These are phyloP conservation scores for Dione vanillae DNA, from an alignment of 2,888 invertebrate species.

Conservation along the genomic window DNA sequence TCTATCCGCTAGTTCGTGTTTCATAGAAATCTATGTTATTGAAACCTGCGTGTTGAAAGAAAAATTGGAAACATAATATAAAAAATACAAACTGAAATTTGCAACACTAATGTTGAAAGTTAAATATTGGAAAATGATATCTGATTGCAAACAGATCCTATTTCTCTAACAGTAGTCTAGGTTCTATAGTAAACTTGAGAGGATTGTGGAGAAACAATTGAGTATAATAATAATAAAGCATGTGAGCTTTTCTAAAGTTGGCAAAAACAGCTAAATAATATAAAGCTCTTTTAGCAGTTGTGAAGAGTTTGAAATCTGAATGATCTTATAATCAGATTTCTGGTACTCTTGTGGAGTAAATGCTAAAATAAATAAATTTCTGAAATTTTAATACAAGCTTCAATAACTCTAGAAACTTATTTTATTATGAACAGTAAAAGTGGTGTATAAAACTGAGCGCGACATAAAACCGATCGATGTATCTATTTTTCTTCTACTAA, in stretches of 20 bases:
- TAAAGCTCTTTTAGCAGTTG: not conserved
- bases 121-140: too few species aligned
- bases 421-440: conserved; percentile 21
- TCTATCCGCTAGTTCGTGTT: conserved; percentile 54
- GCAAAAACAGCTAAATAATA: not conserved
- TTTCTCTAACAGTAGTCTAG: too few species aligned
- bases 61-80: conserved; percentile 8
- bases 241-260: not conserved
- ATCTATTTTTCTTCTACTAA: conserved; percentile 47
- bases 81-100: not conserved
- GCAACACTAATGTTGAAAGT: too few species aligned
- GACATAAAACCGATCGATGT: conserved; percentile 24
- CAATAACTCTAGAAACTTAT: conserved; percentile 13
- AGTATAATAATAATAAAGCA: not conserved
- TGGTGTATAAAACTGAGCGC: conserved; percentile 9
- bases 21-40: conserved; percentile 38
- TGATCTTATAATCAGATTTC: not conserved
- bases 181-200: too few species aligned
- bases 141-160: too few species aligned
- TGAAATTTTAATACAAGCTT: conserved; percentile 18
- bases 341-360: not conserved
- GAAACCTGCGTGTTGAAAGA: conserved; percentile 15
- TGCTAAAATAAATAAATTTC: conserved; percentile 6
- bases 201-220: too few species aligned
- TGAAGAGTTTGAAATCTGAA: conserved; percentile 1